Evolutionary conservation across 2,797 vertebrate genomes (phyloP), one percentile per base, ranked within the genome.

Genomic region (Morelia viridis): DNA sequence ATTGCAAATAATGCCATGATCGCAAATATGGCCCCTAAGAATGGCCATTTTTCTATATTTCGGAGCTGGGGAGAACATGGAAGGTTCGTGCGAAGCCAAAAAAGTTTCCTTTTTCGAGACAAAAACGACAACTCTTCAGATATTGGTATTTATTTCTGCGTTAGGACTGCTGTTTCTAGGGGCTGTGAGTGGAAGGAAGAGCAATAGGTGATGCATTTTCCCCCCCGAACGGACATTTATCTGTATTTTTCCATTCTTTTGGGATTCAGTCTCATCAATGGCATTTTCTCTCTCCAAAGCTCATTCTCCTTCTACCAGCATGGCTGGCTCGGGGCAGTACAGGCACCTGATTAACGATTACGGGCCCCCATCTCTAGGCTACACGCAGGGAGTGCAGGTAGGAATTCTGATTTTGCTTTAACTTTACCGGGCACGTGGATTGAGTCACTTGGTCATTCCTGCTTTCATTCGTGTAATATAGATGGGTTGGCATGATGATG

Each of bases 261-360:
- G 87, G 28, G 92, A 92, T 92, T 68, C 94, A 94, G 3, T 28
- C 35, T 24, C 0, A 28, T 3, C 62, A 8, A 31, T 50, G 46
- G 46, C 92, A 0, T 6, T 71, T 19, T 22, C 31, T 95, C 92
- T 96, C 71, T 61, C 26, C 87, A 15, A 96, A 99, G 98, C 98
- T 94, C 98, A 98, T 93, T 99, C 99, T 90, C 97, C 99, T 17
- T 98, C 99, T 83, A 98, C 98, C 19, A 99, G 99, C 92, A 98
- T 99, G 98, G 98, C 98, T 24, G 98, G 98, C 0, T 97, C 97
- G 0, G 97, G 97, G 0, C 98, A 98, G 0, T 99, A 99, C 95
- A 98, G 99, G 91, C 99, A 99, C n/a, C 98, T 99, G 57, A 97
- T 99, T 94, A 99, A 98, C 12, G 99, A 99, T 97, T 99, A 99